Percentiles rank a stretch among this genome's conserved stretches.
Conservation (phyloP, 2,113 vertebrate genomes). For the Mesitornis unicolor region DNA sequence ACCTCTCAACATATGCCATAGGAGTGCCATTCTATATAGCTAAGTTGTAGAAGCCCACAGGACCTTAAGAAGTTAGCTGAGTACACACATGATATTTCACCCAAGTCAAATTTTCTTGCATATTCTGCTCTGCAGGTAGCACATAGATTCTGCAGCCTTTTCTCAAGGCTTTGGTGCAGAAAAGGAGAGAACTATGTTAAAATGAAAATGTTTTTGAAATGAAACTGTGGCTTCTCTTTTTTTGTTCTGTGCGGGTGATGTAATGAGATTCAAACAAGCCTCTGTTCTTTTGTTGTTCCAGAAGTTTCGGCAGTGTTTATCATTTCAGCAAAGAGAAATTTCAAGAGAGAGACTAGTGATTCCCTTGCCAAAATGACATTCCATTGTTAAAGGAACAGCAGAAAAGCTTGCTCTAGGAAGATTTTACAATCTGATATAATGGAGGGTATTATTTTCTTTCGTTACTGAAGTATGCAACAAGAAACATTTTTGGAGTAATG, state of each 20-base stretch:
- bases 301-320: background rate
- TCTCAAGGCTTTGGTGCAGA: background rate
- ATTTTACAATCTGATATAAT: constrained; percentile 1
- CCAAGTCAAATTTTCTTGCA: background rate
- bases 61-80: background rate
- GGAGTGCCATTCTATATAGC: accelerated
- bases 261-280: background rate
- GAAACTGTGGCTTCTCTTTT: background rate
- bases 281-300: background rate
- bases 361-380: background rate
- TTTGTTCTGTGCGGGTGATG: background rate
- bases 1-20: background rate
- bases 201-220: background rate
- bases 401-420: background rate
- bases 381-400: background rate
- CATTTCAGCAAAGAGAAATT: background rate
- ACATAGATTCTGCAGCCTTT: background rate
- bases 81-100: accelerated
- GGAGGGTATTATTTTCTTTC: background rate
- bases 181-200: background rate
- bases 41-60: background rate
- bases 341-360: background rate
- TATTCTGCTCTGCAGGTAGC: background rate
- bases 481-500: background rate
- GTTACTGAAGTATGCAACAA: background rate